These are phyloP conservation scores for Pseudochirops cupreus DNA, from an alignment of 2,797 vertebrate species.

Conservation along the genomic window DNA sequence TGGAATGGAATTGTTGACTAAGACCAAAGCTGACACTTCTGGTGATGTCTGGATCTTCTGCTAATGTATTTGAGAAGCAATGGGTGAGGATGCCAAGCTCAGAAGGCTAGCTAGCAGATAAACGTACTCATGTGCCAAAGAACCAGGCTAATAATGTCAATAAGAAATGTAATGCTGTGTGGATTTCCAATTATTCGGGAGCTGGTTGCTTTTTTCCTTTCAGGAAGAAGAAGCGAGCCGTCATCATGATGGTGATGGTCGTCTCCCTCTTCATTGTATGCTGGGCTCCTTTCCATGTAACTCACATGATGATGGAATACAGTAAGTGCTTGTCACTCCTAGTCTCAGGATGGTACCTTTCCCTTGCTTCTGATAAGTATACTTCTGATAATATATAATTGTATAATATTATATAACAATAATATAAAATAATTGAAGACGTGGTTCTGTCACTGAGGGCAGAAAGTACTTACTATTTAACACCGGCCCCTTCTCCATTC, in stretches of 20 bases:
- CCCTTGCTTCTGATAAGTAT: not conserved
- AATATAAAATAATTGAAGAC: not conserved
- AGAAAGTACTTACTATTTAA: not conserved
- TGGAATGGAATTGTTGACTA: not conserved
- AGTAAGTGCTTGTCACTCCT: constrained; percentile 79
- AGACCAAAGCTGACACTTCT: not conserved
- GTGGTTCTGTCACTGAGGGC: not conserved
- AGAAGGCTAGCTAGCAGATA: not conserved
- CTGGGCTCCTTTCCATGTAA: constrained; percentile 88
- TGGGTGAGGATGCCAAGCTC: not conserved
- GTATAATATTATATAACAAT: not conserved
- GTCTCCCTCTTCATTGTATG: constrained; percentile 88
- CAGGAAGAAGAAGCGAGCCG: constrained; percentile 89
- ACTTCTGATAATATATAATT: not conserved
- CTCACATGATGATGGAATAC: constrained; percentile 89
- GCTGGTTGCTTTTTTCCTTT: constrained; percentile 10
- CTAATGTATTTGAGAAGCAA: not conserved
- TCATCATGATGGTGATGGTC: constrained; percentile 88
- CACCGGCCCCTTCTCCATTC: not conserved
- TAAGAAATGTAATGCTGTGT: not conserved
- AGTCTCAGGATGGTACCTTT: fast-evolving
- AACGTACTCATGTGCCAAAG: not conserved
- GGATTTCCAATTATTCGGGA: not conserved
- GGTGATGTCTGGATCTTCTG: not conserved
- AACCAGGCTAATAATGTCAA: not conserved